Base-by-base conservation (phyloP, 2,113 vertebrate genomes). In the Pachycephala philippinensis region DNA sequence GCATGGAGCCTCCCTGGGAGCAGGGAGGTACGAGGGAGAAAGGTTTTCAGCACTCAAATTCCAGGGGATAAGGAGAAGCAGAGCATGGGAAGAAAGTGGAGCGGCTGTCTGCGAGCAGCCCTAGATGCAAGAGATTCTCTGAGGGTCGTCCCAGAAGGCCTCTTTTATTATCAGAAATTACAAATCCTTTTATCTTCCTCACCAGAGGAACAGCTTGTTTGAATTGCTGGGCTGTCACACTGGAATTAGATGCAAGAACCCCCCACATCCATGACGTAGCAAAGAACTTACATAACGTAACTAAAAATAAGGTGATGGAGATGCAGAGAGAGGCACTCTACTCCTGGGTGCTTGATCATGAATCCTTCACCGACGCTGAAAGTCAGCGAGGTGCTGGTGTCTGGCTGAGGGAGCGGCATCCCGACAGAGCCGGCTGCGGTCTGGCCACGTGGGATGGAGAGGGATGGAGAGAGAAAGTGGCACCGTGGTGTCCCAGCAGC, bases 201-300 rank as follows among this genome's bases (percentile, higher is more conserved):
- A 78, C 95, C 97, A 97, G 97, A 96, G 91, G 97, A 98, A 97
- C 98, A 98, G 98, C 97, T 97, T 97, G 98, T 97, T 95, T 87
- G 97, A 96, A 91, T 96, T 89, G 97, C 95, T 96, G 96, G 97
- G 96, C 98, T 98, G 97, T 97, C 97, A 96, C 96, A 89, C 97
- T 97, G 98, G 92, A 98, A 97, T 98, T 97, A 98, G 97, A 97
- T 96, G 97, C 87, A 96, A 98, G 98, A 97, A 95, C 97, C 97
- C 98, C 97, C 96, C 94, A 80, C 91, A 93, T 65, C 72, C 94
- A 74, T 97, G 97, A 97, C 96, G 97, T 92, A 70, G 96, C 37
- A 90, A 94, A 93, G 97, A 95, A 96, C 98, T 98, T 98, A 98
- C 96, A 98, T 98, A 98, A 98, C 79, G 6, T 21, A 60, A 97